Evolutionary conservation across 2,888 invertebrate species (phyloP), one percentile per base, ranked within the genome.

Genomic region (Leuctra nigra): DNA sequence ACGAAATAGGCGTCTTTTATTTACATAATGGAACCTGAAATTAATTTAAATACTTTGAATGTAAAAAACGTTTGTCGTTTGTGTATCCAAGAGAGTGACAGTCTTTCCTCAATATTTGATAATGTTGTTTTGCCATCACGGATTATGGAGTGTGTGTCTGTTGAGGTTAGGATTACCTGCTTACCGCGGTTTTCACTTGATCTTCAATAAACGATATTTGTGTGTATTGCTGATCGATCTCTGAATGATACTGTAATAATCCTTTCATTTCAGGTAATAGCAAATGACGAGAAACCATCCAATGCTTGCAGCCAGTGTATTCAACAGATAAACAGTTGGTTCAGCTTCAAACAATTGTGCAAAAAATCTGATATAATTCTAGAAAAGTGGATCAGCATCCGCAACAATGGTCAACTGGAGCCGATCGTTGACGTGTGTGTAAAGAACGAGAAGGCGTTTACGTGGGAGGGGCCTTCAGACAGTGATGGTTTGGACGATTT

Each of bases 91-190:
- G 18, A 18, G 33, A 50, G 20, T 33, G 33, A 50, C 18, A 13
- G 22, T 6, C 22, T 50, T 7, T 14, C 22, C 1, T 22, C 50
- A 35, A 50, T 50, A 18, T 35, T 50, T 20, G 50, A 35, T n/a
- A n/a, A n/a, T 20, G 14, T 18, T 13, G 33, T 35, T 18, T 35
- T 35, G 50, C 35, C 50, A 13, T 13, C 35, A 2, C 18, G 35
- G 22, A 50, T 50, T 4, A 35, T 50, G 33, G 50, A 33, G 11
- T 50, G 50, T 50, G 33, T 50, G 16, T 50, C 50, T 4, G 35
- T 50, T 29, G 50, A 50, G 50, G 50, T 50, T 33, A 50, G 50
- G 33, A 35, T 14, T 38, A 9, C 4, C 16, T 9, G 11, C 14
- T 38, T n/a, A 38, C 11, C n/a, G 6, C 11, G 9, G 38, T 7